Evolutionary conservation across 1,140 invertebrate species (phyloP).

Genomic region (Solenopsis fugax): DNA sequence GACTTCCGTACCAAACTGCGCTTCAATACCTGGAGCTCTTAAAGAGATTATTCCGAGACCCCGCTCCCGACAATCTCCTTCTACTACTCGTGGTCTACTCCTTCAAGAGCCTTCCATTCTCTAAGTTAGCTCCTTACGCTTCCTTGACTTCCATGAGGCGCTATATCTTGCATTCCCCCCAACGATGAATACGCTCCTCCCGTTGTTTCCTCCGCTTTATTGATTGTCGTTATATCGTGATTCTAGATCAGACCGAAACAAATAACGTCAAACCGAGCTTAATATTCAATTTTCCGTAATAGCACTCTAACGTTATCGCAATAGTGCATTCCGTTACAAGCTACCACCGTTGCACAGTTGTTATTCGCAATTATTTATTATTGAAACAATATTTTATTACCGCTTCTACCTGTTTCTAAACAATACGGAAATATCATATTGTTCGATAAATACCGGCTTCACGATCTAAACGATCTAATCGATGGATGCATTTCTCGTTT

Average conservation of each 20-base stretch:
- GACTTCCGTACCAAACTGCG: conserved; percentile 65
- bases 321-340: neutral
- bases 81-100: conserved; percentile 65
- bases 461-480: neutral
- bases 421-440: conserved; percentile 13
- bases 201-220: conserved; percentile 36
- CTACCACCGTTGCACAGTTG: neutral
- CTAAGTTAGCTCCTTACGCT: conserved; percentile 67
- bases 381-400: neutral
- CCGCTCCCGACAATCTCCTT: conserved; percentile 53
- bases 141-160: conserved; percentile 72
- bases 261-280: conserved; percentile 31
- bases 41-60: conserved; percentile 76
- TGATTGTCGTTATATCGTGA: conserved; percentile 39
- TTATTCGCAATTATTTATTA: conserved; percentile 35
- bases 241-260: conserved; percentile 40
- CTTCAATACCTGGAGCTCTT: conserved; percentile 68
- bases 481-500: conserved; percentile 16
- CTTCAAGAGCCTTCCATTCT: conserved; percentile 71
- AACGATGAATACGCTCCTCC: conserved; percentile 67
- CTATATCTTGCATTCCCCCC: conserved; percentile 70
- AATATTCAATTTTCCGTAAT: conserved; percentile 43
- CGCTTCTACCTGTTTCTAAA: conserved; percentile 15
- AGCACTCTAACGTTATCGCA: conserved; percentile 11
- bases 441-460: neutral